Percentiles rank a stretch among this genome's conserved stretches.
These are phyloP conservation scores for Gracilinanus agilis DNA, from an alignment of 2,113 vertebrate genomes.

Conservation along the genomic window DNA sequence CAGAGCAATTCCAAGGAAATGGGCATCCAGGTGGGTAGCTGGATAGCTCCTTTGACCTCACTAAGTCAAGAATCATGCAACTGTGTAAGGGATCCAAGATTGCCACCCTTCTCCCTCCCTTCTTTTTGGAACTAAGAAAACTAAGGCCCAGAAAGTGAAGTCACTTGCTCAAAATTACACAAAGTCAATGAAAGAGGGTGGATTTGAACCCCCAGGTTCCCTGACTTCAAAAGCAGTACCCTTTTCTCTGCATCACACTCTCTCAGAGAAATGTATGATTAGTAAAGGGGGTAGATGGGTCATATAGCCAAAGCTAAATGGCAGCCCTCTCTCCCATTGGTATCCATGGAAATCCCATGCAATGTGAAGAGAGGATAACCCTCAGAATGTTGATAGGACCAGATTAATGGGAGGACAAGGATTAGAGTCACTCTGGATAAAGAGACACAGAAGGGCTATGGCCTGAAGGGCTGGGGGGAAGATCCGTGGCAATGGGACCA, in stretches of 20 bases:
- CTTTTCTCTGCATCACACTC: not conserved
- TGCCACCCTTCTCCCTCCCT: not conserved
- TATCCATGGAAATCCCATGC: not conserved
- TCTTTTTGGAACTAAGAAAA: not conserved
- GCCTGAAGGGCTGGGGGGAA: not conserved
- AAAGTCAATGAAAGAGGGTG: not conserved
- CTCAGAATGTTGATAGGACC: not conserved
- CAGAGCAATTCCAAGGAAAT: not conserved
- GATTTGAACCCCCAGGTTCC: not conserved
- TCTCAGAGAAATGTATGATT: not conserved
- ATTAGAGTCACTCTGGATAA: not conserved
- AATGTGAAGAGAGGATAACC: not conserved
- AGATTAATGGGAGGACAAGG: not conserved
- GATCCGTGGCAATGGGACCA: not conserved
- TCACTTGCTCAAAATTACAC: not conserved
- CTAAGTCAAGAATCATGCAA: not conserved
- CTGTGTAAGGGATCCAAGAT: not conserved
- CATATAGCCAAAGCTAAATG: not conserved
- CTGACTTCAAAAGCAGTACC: not conserved
- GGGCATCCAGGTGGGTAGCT: not conserved
- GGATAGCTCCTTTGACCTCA: not conserved
- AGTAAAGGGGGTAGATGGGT: not conserved
- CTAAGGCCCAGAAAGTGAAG: not conserved
- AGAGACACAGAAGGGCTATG: not conserved
- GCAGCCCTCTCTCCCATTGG: not conserved